Base-by-base conservation (phyloP, 2,888 invertebrate species). In the Anthophora plumipes region DNA sequence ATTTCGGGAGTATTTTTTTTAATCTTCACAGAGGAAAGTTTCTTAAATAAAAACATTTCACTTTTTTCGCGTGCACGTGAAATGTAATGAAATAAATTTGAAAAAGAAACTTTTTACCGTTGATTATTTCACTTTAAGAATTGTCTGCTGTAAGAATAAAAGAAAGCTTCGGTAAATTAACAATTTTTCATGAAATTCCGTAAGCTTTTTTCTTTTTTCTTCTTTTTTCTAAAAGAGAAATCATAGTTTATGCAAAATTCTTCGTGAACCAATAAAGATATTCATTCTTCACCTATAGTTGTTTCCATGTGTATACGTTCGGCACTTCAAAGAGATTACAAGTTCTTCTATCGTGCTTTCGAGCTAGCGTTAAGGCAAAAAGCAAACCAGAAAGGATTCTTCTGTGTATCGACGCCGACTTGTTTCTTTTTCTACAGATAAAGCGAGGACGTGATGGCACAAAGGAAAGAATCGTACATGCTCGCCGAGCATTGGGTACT, bases 401-500 rank as follows among this genome's bases (percentile, higher is more conserved):
- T 59, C 59, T 17, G 43, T 70, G 61, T 39, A 68, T 63, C 60
- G 39, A 73, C 20, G 46, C 66, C 50, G 52, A 22, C 39, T 81
- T 70, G 50, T 37, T 77, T 9, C 48, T 78, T 67, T 59, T 48
- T 22, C 55, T 41, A 6, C 41, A 14, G 59, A 61, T 46, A 61
- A 67, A 37, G 22, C 39, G 17, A 39, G n/a, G 11, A 59, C 57
- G 37, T 14, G 48, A n/a, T 22, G 20, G 43, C 41, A 75, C 64
- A 84, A 78, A 85, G 78, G 61, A 54, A 60, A 25, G 48, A 41
- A 12, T 54, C 73, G 59, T 43, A 74, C 57, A 48, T 52, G 63
- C 17, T n/a, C 37, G 50, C 31, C n/a, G 46, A 63, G 22, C 55
- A 54, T 20, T 39, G 20, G 11, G 41, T 14, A 52, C 31, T 54